These are phyloP conservation scores for Acanthococcus lagerstroemiae DNA, from an alignment of 2,888 invertebrate species.

Conservation along the genomic window DNA sequence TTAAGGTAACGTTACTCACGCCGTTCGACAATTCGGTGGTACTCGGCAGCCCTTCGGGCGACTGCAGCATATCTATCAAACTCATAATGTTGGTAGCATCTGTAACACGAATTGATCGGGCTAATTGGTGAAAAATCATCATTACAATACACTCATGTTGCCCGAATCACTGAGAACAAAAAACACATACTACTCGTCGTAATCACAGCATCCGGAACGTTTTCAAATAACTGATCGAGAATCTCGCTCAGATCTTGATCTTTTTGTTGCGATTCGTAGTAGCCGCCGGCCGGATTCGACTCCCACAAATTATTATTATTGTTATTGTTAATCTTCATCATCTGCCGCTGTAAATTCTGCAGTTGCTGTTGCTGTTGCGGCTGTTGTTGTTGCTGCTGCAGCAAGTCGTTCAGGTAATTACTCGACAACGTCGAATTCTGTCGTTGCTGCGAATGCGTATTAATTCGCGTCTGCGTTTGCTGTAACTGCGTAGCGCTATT, in stretches of 20 bases:
- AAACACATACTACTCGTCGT: background rate
- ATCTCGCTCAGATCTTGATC: slow-evolving; percentile 72
- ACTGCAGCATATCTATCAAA: slow-evolving; percentile 44
- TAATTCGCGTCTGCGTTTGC: slow-evolving; percentile 1
- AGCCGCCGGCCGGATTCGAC: slow-evolving; percentile 33
- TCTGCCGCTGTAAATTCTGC: slow-evolving; percentile 42
- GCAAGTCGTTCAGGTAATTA: slow-evolving; percentile 37
- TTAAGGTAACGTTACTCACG: slow-evolving; percentile 18
- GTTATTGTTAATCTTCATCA: slow-evolving; percentile 41
- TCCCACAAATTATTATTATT: slow-evolving; percentile 41
- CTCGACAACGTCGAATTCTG: background rate
- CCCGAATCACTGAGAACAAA: slow-evolving; percentile 39
- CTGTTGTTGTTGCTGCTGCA: slow-evolving; percentile 39
- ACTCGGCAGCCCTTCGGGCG: slow-evolving; percentile 32
- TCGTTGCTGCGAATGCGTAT: slow-evolving; percentile 5
- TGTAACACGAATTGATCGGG: too few relatives aligned
- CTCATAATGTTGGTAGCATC: too few relatives aligned
- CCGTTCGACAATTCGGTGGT: background rate
- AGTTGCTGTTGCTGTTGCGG: slow-evolving; percentile 37
- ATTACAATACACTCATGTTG: too few relatives aligned
- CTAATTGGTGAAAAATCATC: too few relatives aligned
- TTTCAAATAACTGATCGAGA: slow-evolving; percentile 74
- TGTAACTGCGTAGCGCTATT: too few relatives aligned
- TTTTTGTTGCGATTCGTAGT: slow-evolving; percentile 38
- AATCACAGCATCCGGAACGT: slow-evolving; percentile 56